phyloP scores from a whole-genome alignment of 2,888 invertebrate species.

The Ochropleura leucogaster region DNA sequence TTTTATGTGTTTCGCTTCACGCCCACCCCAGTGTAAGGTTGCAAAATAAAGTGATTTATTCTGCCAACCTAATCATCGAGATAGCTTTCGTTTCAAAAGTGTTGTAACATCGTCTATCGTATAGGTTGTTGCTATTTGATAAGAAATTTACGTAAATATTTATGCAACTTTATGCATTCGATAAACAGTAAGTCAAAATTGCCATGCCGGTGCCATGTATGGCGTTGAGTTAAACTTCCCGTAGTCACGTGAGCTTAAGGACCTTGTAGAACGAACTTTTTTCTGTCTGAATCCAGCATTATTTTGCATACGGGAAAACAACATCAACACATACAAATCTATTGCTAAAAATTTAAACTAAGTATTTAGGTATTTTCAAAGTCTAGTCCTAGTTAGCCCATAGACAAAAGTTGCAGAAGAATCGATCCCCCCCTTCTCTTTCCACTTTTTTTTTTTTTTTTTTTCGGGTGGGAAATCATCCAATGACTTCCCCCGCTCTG shows the following conservation, averaged over 20 bases:
- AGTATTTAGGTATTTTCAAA: background rate
- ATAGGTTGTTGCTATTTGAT: slow-evolving; percentile 16
- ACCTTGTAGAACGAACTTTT: slow-evolving; percentile 57
- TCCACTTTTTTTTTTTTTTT: too few species aligned
- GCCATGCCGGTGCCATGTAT: slow-evolving; percentile 80
- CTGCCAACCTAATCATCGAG: background rate
- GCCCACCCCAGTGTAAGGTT: slow-evolving; percentile 45
- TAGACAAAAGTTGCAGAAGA: background rate
- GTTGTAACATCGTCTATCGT: slow-evolving; percentile 18
- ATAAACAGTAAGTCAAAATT: slow-evolving; percentile 68
- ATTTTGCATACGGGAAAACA: background rate
- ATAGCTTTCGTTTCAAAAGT: slow-evolving; percentile 8
- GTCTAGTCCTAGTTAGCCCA: background rate
- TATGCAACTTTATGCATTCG: slow-evolving; percentile 74
- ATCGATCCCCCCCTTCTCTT: too few species aligned
- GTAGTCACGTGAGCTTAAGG: slow-evolving; percentile 79
- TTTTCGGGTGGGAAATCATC: too few species aligned
- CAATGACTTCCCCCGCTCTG: too few species aligned
- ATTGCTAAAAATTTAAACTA: too few species aligned
- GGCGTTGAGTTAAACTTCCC: slow-evolving; percentile 73
- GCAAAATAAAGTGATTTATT: slow-evolving; percentile 55
- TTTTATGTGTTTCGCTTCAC: slow-evolving; percentile 51
- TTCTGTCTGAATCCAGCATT: background rate
- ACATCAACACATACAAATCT: too few species aligned
- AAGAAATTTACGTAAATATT: slow-evolving; percentile 53